A percentile compares a stretch with the other conserved stretches of the same genome.
phyloP scores from a whole-genome alignment of 2,797 vertebrate genomes.

The Atherinosoma microstoma region DNA sequence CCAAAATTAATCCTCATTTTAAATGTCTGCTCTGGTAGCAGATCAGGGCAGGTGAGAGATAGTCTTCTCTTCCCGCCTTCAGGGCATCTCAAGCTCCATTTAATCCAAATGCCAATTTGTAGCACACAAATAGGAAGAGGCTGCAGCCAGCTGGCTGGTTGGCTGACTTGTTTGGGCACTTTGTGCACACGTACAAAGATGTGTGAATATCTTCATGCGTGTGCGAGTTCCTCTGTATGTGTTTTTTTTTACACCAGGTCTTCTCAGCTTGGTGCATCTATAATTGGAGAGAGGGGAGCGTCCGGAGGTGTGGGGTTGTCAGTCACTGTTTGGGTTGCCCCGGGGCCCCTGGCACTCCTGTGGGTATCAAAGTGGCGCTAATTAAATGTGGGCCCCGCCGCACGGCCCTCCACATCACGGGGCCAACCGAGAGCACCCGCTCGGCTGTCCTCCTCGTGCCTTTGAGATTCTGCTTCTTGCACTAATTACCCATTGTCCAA shows the following conservation, averaged over 20 bases:
- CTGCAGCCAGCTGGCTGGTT: conserved; percentile 71
- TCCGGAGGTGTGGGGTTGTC: conserved; percentile 95
- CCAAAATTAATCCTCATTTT: conserved; percentile 87
- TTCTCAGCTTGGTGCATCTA: conserved; percentile 89
- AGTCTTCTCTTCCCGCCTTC: conserved; percentile 75
- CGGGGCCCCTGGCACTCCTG: conserved; percentile 96
- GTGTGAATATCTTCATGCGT: conserved; percentile 43
- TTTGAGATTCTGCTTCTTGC: conserved; percentile 95
- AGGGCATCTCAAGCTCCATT: conserved; percentile 89
- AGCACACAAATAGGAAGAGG: conserved; percentile 89
- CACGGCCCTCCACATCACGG: conserved; percentile 94
- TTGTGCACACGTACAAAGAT: conserved; percentile 66
- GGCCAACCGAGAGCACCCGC: conserved; percentile 71
- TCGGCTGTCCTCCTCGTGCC: conserved; percentile 92
- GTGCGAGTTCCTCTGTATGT: conserved; percentile 32
- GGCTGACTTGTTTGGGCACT: conserved; percentile 84
- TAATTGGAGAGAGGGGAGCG: conserved; percentile 99
- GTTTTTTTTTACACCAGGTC: conserved; percentile 67
- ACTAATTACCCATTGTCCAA: conserved; percentile 99
- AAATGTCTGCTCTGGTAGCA: conserved; percentile 79
- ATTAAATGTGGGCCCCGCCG: conserved; percentile 98
- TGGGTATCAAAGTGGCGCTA: conserved; percentile 99
- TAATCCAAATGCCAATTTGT: conserved; percentile 99
- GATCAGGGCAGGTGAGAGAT: conserved; percentile 83
- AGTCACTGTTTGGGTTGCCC: conserved; percentile 99